phyloP scores from a whole-genome alignment of 2,888 invertebrate genomes.

The Aelia acuminata region DNA sequence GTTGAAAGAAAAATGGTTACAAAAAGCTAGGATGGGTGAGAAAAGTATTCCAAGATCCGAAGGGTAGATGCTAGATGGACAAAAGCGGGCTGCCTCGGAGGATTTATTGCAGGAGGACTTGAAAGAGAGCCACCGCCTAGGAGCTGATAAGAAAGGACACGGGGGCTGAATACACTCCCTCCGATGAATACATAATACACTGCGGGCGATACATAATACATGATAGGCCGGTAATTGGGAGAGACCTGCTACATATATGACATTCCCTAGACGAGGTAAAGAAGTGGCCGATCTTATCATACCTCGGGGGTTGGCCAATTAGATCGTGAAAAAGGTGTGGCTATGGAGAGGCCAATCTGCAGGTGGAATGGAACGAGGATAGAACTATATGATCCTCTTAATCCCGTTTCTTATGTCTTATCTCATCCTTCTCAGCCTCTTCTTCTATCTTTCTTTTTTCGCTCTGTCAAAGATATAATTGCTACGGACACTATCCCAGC shows the following conservation, averaged over 20 bases:
- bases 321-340: slow-evolving; percentile 18
- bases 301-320: background rate
- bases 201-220: slow-evolving; percentile 51
- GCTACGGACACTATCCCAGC: background rate
- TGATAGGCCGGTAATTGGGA: slow-evolving; percentile 51
- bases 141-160: slow-evolving; percentile 32
- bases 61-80: slow-evolving; percentile 45
- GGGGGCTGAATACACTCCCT: slow-evolving; percentile 26
- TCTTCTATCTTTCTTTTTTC: background rate
- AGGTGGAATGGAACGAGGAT: background rate
- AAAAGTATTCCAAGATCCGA: slow-evolving; percentile 44
- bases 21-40: slow-evolving; percentile 23
- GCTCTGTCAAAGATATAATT: background rate
- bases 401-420: background rate
- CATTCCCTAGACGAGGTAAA: slow-evolving; percentile 39
- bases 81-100: slow-evolving; percentile 1
- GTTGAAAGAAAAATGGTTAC: background rate
- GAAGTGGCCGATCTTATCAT: slow-evolving; percentile 43
- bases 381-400: slow-evolving; percentile 28
- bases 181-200: slow-evolving; percentile 40
- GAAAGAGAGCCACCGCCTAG: slow-evolving; percentile 9
- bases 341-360: background rate
- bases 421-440: background rate
- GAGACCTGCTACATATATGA: slow-evolving; percentile 55
- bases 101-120: slow-evolving; percentile 45